A percentile compares a stretch with the other conserved stretches of the same genome.
These are phyloP conservation scores for Zophobas morio DNA, from an alignment of 1,140 invertebrate genomes.

Conservation along the genomic window DNA sequence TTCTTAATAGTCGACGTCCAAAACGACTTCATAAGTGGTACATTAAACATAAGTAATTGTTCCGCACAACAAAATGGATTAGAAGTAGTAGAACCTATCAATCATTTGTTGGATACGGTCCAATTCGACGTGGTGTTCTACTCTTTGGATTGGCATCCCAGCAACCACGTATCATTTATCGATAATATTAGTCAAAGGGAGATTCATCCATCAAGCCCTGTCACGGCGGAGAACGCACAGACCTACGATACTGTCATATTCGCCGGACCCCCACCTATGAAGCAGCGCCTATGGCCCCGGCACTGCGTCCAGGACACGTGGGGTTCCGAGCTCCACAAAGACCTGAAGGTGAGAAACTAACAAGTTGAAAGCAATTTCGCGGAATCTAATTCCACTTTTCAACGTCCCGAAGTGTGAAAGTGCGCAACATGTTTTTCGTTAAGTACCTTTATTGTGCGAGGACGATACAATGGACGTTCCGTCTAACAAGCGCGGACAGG, in stretches of 20 bases:
- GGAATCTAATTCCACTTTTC: too few species aligned
- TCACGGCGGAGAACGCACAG: conserved; percentile 81
- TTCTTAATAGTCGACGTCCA: conserved; percentile 97
- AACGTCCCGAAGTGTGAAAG: not conserved
- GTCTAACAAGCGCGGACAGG: conserved; percentile 16
- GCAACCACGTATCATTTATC: conserved; percentile 96
- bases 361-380: conserved; percentile 10
- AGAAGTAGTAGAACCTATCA: conserved; percentile 93
- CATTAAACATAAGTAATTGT: conserved; percentile 93
- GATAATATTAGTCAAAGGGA: conserved; percentile 86
- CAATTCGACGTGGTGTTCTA: conserved; percentile 96
- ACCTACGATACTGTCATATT: conserved; percentile 94
- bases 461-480: not conserved
- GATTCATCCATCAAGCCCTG: conserved; percentile 78
- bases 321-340: conserved; percentile 94
- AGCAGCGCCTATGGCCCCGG: conserved; percentile 92
- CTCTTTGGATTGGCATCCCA: conserved; percentile 97
- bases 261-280: conserved; percentile 85
- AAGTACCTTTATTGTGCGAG: not conserved
- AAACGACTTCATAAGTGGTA: conserved; percentile 98
- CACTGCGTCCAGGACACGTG: conserved; percentile 96
- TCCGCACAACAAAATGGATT: conserved; percentile 90
- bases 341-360: conserved; percentile 80
- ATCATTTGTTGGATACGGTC: conserved; percentile 87
- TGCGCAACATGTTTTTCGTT: conserved; percentile 25